Percentiles rank a stretch among this genome's conserved stretches.
phyloP scores from a whole-genome alignment of 2,113 vertebrate genomes.

The Sula dactylatra region DNA sequence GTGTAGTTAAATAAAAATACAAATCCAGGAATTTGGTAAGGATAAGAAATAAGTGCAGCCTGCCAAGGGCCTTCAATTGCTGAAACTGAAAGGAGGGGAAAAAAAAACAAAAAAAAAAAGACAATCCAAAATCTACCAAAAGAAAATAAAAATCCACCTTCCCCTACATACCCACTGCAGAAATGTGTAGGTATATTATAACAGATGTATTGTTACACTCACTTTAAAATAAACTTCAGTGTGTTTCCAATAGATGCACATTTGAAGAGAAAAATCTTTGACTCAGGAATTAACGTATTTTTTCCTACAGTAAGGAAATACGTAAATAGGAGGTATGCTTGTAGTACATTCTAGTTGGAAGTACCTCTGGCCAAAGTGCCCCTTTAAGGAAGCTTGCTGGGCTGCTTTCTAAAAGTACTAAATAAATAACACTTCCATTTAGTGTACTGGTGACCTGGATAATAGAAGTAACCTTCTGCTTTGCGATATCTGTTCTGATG shows the following conservation, averaged over 20 bases:
- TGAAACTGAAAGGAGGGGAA: not conserved
- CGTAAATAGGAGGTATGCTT: not conserved
- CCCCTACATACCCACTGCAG: not conserved
- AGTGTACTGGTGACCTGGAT: slow-evolving; percentile 36
- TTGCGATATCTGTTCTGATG: slow-evolving; percentile 13
- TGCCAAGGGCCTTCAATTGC: not conserved
- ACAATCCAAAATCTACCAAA: not conserved
- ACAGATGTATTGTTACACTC: not conserved
- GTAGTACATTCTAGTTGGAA: not conserved
- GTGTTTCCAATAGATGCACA: not conserved
- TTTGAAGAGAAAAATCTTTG: not conserved
- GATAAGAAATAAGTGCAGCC: not conserved
- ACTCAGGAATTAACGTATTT: not conserved
- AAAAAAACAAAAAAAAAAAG: not conserved
- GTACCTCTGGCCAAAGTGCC: not conserved
- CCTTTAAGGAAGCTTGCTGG: slow-evolving; percentile 26
- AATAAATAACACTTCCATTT: slow-evolving; percentile 48
- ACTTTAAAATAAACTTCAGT: not conserved
- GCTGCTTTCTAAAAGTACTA: slow-evolving; percentile 12
- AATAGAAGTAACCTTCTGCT: slow-evolving; percentile 32
- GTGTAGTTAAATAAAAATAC: not conserved
- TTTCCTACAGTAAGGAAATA: not conserved
- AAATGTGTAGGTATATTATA: not conserved
- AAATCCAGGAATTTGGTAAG: not conserved
- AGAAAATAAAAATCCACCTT: not conserved